Percentiles rank a stretch among this genome's conserved stretches.
These are phyloP conservation scores for Hippopotamyrus pictus DNA, from an alignment of 2,797 vertebrate genomes.

Conservation along the genomic window DNA sequence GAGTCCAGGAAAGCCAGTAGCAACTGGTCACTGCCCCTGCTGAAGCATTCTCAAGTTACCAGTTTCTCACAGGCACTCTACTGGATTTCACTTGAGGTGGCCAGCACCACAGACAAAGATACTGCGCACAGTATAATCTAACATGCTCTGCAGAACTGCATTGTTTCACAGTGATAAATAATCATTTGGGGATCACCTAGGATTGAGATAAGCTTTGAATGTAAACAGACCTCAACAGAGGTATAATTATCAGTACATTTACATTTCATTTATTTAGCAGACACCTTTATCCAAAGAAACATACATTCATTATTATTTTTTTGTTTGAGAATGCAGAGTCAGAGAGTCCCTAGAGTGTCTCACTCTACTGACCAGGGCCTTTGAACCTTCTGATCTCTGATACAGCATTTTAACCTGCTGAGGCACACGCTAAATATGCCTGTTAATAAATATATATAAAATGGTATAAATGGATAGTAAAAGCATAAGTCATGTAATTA, in stretches of 20 bases:
- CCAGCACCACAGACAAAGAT: background rate
- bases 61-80: background rate
- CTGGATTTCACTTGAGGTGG: background rate
- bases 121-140: background rate
- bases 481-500: background rate
- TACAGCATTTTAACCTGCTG: background rate
- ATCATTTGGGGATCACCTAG: background rate
- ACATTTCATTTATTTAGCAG: background rate
- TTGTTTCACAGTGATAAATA: background rate
- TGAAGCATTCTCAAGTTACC: background rate
- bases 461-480: background rate
- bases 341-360: background rate
- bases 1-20: background rate
- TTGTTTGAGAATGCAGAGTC: background rate
- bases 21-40: background rate
- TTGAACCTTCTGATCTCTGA: background rate
- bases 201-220: background rate
- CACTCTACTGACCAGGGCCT: background rate
- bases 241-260: background rate
- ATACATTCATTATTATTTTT: background rate
- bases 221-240: background rate
- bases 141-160: background rate
- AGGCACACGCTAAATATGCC: background rate
- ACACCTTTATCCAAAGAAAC: background rate
- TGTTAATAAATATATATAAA: background rate